These are phyloP conservation scores for Lates calcarifer DNA, from an alignment of 2,113 vertebrate species.

Conservation along the genomic window DNA sequence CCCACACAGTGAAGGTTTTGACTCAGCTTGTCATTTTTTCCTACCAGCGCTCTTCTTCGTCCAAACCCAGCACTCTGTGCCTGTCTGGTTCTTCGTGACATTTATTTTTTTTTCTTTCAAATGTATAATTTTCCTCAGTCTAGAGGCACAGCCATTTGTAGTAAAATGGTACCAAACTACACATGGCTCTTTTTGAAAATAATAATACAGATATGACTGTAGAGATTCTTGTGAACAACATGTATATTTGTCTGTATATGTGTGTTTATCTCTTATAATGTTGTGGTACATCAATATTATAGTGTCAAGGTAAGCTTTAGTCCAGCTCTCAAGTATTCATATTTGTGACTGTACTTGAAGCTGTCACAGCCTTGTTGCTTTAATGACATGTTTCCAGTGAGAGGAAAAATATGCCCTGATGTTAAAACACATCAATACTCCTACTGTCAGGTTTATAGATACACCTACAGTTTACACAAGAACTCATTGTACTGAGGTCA, in stretches of 20 bases:
- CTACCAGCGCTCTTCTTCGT: neutral
- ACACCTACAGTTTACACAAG: neutral
- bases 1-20: neutral
- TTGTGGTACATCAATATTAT: neutral
- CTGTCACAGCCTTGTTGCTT: neutral
- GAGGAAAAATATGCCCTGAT: neutral
- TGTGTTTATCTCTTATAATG: too few species aligned
- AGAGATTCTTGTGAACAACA: neutral
- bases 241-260: neutral
- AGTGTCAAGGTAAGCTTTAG: neutral
- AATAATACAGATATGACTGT: neutral
- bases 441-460: neutral
- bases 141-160: neutral
- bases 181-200: too few species aligned
- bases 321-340: neutral
- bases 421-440: neutral
- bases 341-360: neutral
- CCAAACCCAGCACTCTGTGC: neutral
- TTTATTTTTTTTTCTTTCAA: neutral
- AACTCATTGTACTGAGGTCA: neutral
- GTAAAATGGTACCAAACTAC: neutral
- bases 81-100: neutral
- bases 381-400: neutral
- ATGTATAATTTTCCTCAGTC: neutral
- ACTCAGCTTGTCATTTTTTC: neutral